Evolutionary conservation across 2,113 vertebrate species (phyloP).

Genomic region (Nicator chloris): DNA sequence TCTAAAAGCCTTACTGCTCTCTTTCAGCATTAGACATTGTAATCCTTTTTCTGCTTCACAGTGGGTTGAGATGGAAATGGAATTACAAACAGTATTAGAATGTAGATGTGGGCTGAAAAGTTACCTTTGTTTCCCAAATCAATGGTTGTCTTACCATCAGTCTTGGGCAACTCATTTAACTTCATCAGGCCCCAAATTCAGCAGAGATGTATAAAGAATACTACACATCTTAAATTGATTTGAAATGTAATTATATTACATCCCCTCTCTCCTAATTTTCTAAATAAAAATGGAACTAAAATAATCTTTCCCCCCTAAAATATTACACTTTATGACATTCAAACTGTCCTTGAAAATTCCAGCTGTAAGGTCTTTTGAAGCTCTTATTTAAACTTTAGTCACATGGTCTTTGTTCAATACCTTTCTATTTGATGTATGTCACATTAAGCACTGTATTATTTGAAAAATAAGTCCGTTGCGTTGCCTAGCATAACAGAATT

Average conservation of each 20-base stretch:
- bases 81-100: background rate
- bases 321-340: background rate
- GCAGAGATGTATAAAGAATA: background rate
- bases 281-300: background rate
- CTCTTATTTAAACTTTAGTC: background rate
- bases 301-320: background rate
- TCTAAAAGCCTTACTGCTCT: background rate
- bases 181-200: background rate
- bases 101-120: accelerated
- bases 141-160: background rate
- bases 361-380: background rate
- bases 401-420: accelerated
- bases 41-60: background rate
- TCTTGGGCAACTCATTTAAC: background rate
- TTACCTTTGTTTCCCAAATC: background rate
- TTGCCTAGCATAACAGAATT: background rate
- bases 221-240: background rate
- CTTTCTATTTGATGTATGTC: background rate
- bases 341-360: background rate
- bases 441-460: background rate
- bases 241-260: background rate
- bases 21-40: background rate
- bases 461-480: background rate
- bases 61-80: background rate
- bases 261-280: background rate